These are phyloP conservation scores for Glaucopsyche alexis DNA, from an alignment of 2,888 invertebrate genomes.

Conservation along the genomic window DNA sequence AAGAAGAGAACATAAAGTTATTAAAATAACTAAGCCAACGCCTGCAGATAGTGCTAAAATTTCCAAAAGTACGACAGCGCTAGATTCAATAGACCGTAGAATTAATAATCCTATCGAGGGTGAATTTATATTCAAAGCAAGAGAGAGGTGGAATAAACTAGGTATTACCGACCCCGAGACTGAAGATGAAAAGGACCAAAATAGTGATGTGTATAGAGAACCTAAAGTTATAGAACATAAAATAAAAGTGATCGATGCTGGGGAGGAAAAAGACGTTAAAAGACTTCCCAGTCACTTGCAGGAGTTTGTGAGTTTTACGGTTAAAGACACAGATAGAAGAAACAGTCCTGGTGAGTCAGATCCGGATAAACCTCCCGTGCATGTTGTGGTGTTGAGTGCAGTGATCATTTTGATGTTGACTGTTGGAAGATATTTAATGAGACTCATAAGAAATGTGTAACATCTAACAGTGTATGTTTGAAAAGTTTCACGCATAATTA, in stretches of 20 bases:
- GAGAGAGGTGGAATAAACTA: constrained; percentile 84
- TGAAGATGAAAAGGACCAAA: constrained; percentile 76
- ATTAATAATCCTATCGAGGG: constrained; percentile 82
- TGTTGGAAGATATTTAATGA: constrained; percentile 63
- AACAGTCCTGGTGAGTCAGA: constrained; percentile 72
- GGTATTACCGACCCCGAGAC: constrained; percentile 84
- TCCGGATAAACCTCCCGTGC: constrained; percentile 64
- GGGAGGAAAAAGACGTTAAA: constrained; percentile 80
- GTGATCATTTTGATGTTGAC: constrained; percentile 71
- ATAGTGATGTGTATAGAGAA: constrained; percentile 59
- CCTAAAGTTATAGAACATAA: constrained; percentile 72
- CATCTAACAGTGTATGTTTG: constrained; percentile 33
- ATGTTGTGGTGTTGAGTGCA: constrained; percentile 75
- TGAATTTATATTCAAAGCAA: constrained; percentile 89
- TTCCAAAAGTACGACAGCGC: constrained; percentile 64
- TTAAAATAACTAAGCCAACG: constrained; percentile 85
- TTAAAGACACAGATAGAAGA: constrained; percentile 75
- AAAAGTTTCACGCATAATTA: constrained; percentile 9
- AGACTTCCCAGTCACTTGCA: constrained; percentile 88
- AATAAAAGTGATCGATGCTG: constrained; percentile 84
- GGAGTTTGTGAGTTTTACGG: constrained; percentile 86
- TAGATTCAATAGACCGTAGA: constrained; percentile 61
- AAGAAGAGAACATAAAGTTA: constrained; percentile 88
- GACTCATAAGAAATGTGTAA: constrained; percentile 62
- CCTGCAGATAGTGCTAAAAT: constrained; percentile 48